phyloP scores from a whole-genome alignment of 2,888 invertebrate genomes.

The Ochropleura leucogaster region DNA sequence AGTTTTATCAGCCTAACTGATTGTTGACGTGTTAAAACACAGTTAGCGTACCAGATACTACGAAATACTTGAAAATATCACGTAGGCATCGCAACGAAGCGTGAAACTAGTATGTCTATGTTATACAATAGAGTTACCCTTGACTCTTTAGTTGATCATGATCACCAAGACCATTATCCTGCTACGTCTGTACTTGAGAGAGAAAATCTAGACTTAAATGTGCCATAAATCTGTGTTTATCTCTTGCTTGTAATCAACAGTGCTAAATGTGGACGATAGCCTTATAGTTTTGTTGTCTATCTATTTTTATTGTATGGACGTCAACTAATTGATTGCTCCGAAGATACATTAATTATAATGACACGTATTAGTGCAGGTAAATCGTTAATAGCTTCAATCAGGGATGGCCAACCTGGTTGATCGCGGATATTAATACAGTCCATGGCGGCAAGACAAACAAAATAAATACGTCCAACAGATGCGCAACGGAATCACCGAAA shows the following conservation, averaged over 20 bases:
- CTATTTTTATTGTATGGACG: slow-evolving; percentile 29
- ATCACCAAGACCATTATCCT: slow-evolving; percentile 43
- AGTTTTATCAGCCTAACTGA: slow-evolving; percentile 14
- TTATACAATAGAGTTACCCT: slow-evolving; percentile 66
- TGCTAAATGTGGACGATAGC: slow-evolving; percentile 17
- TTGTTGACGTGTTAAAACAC: slow-evolving; percentile 7
- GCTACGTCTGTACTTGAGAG: slow-evolving; percentile 27
- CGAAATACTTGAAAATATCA: slow-evolving; percentile 34
- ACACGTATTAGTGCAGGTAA: slow-evolving; percentile 16
- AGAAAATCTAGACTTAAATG: slow-evolving; percentile 44
- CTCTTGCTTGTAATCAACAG: slow-evolving; percentile 29
- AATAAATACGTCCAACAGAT: too few relatives aligned
- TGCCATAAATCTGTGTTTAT: slow-evolving; percentile 37
- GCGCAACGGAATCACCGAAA: too few relatives aligned
- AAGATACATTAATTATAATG: slow-evolving; percentile 21
- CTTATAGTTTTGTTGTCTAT: slow-evolving; percentile 15
- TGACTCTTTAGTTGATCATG: slow-evolving; percentile 63
- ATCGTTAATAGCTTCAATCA: background rate
- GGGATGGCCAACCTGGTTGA: too few relatives aligned
- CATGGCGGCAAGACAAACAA: too few relatives aligned
- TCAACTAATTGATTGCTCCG: slow-evolving; percentile 28
- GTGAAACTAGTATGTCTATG: slow-evolving; percentile 40
- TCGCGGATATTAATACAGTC: too few relatives aligned
- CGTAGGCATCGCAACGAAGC: slow-evolving; percentile 41
- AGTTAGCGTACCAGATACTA: slow-evolving; percentile 13